Evolutionary conservation across 2,888 invertebrate species (phyloP), one percentile per base, ranked within the genome.

Genomic region (Rhagium mordax): DNA sequence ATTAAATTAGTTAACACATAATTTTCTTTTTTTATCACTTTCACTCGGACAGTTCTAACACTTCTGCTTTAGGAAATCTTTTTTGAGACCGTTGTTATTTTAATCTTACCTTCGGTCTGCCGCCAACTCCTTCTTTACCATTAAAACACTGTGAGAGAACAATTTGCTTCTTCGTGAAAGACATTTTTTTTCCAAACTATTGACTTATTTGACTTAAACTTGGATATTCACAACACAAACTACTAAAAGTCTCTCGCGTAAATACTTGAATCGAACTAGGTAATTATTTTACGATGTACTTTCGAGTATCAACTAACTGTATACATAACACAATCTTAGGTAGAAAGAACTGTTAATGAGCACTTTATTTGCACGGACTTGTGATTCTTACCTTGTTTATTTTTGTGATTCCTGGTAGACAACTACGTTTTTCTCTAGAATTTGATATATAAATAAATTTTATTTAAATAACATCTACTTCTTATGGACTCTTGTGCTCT

Each of bases 71-170:
- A 78, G 78, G 72, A 80, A 74, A 41, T 41, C 77, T 57, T 80
- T 84, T 84, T 84, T 85, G 85, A 83, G 84, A 85, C 85, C 86
- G 86, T 81, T 84, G 83, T 82, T 82, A 80, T 79, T 85, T 84
- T 84, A 83, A 84, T 88, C 88, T 88, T 88, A 88, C 88, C 88
- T 88, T 86, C 84, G 84, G 83, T 82, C 81, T 81, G 85, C 82
- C 82, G 86, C 81, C 83, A 81, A 79, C 85, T 85, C 84, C 86
- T 83, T 84, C 84, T 81, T 81, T 85, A 85, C 87, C 86, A 87
- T 87, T 83, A 83, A 86, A 85, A 85, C 87, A 87, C 87, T 86
- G 83, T 81, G 83, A 83, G 84, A 82, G 78, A 84, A 82, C 82
- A 83, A 82, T 84, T 85, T 83, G 85, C 83, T 82, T 87, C 86